Evolutionary conservation across 2,888 invertebrate species (phyloP).

Genomic region (Beris morrisii): DNA sequence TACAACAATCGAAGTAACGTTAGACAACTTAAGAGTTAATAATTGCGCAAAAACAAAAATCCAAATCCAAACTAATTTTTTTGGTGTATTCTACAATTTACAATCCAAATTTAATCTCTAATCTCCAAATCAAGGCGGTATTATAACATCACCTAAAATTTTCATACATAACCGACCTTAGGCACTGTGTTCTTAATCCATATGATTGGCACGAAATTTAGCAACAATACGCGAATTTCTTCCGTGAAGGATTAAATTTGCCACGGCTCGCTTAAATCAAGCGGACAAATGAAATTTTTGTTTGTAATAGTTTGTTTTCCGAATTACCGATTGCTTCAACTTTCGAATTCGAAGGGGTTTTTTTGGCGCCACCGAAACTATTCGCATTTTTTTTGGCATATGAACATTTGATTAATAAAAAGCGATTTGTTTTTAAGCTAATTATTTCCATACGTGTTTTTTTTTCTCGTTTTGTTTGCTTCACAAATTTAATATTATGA

Average conservation of each 20-base stretch:
- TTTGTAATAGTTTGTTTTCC: too few relatives aligned
- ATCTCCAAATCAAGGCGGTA: too few relatives aligned
- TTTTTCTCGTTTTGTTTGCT: constrained; percentile 1
- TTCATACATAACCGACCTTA: too few relatives aligned
- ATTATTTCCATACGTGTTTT: constrained; percentile 1
- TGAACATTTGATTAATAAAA: not conserved
- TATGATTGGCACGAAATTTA: constrained; percentile 23
- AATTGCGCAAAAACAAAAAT: too few relatives aligned
- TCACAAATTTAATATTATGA: not conserved
- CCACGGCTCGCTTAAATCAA: not conserved
- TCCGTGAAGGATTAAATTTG: not conserved
- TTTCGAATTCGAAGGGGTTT: not conserved
- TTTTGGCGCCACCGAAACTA: constrained; percentile 14
- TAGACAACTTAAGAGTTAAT: too few relatives aligned
- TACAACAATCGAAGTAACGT: too few relatives aligned
- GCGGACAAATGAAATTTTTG: not conserved
- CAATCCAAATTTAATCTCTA: too few relatives aligned
- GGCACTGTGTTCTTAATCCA: not conserved
- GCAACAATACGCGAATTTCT: constrained; percentile 23
- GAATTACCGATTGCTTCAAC: not conserved
- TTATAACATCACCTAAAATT: too few relatives aligned
- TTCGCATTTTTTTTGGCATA: not conserved
- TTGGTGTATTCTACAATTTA: too few relatives aligned
- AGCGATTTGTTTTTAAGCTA: not conserved
- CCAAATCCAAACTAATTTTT: too few relatives aligned